Conservation (phyloP, 2,797 vertebrate genomes). For the Falco rusticolus region DNA sequence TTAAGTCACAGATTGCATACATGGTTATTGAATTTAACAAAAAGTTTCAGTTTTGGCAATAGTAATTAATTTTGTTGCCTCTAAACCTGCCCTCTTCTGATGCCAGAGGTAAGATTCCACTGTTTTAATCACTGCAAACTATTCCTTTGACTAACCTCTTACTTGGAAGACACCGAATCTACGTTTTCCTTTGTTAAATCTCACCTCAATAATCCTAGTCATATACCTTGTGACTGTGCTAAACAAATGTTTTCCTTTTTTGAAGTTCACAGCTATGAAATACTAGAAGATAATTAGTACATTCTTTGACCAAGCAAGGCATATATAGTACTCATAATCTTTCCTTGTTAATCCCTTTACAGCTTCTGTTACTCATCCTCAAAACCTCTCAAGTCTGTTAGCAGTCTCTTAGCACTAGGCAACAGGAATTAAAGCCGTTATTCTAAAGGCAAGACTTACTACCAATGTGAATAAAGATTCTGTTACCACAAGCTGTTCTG, state of each 20-base stretch:
- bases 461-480: background rate
- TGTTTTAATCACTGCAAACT: background rate
- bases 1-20: background rate
- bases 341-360: background rate
- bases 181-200: constrained; percentile 14
- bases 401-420: background rate
- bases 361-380: background rate
- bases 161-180: background rate
- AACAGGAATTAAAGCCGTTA: background rate
- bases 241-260: constrained; percentile 31
- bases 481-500: background rate
- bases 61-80: background rate
- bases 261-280: constrained; percentile 15
- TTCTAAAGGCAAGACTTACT: background rate
- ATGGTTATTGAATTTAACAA: background rate
- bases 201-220: constrained; percentile 26
- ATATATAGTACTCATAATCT: constrained; percentile 32
- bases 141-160: constrained; percentile 23
- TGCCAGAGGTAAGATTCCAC: background rate
- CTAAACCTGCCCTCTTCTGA: background rate
- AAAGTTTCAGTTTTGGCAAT: background rate
- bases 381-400: background rate
- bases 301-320: constrained; percentile 1
- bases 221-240: background rate
- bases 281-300: constrained; percentile 19